Evolutionary conservation across 2,113 vertebrate species (phyloP).

Genomic region (Monarcha castaneiventris): DNA sequence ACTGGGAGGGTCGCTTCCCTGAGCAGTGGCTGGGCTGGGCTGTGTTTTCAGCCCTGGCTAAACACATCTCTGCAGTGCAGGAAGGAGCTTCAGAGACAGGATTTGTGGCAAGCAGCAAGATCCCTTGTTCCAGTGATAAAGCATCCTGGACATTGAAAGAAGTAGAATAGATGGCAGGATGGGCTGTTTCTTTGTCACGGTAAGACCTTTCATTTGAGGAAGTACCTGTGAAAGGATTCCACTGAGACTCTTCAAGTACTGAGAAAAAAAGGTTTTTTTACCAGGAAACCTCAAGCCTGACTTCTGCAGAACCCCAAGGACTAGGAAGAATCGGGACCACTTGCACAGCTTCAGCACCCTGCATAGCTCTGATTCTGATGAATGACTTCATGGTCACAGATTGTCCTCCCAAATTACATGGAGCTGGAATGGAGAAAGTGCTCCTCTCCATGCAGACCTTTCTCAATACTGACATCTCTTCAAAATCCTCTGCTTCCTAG

Average conservation of each 20-base stretch:
- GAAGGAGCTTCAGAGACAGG: background rate
- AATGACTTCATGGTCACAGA: background rate
- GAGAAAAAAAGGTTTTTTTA: background rate
- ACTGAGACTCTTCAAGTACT: background rate
- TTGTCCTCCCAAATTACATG: background rate
- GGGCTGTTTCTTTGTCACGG: background rate
- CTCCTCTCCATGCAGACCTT: background rate
- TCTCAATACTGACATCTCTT: background rate
- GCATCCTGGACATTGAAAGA: background rate
- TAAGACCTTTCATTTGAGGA: background rate
- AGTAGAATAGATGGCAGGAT: background rate
- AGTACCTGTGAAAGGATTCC: background rate
- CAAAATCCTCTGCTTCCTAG: background rate
- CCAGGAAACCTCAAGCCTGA: background rate
- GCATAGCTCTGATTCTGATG: background rate
- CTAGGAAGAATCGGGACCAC: background rate
- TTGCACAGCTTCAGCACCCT: background rate
- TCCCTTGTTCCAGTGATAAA: background rate
- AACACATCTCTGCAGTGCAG: background rate
- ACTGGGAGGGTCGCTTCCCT: accelerated
- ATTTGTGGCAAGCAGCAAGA: background rate
- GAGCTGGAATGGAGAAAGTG: background rate
- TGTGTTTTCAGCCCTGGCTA: background rate
- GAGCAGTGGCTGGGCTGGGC: background rate
- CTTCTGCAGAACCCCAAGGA: background rate